These are phyloP conservation scores for Rhagoletis pomonella DNA, from an alignment of 1,140 invertebrate genomes.

Conservation along the genomic window DNA sequence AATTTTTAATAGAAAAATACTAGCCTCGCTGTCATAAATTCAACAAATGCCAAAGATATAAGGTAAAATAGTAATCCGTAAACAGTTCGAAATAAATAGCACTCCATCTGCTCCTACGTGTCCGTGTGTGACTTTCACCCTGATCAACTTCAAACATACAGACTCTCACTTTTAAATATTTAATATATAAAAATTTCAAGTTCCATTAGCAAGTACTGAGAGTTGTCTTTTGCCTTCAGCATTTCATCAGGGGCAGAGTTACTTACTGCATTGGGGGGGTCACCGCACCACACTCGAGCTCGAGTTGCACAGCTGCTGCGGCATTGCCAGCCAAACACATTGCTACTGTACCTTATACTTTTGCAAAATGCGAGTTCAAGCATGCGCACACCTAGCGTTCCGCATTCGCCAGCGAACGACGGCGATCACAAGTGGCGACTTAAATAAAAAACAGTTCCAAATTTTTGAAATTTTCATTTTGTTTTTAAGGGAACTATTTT, in stretches of 20 bases:
- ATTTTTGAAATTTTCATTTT: not conserved
- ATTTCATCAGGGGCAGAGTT: constrained; percentile 34
- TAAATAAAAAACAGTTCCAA: constrained; percentile 51
- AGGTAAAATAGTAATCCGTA: constrained; percentile 50
- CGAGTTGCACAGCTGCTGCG: not conserved
- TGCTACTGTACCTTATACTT: constrained; percentile 20
- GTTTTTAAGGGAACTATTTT: constrained; percentile 37
- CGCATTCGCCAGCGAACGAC: not conserved
- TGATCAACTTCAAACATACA: not conserved
- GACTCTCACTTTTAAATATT: not conserved
- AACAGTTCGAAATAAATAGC: not conserved
- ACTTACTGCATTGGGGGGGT: constrained; percentile 21
- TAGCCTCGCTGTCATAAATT: not conserved
- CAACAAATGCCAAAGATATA: not conserved
- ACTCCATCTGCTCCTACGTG: not conserved
- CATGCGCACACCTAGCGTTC: not conserved
- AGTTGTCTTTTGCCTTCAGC: not conserved
- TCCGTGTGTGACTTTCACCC: not conserved
- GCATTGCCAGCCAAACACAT: not conserved
- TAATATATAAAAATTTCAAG: not conserved
- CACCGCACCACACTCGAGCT: not conserved
- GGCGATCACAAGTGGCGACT: not conserved
- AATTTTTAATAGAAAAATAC: not conserved
- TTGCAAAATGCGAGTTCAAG: not conserved
- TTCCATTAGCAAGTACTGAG: not conserved